Evolutionary conservation across 1,140 invertebrate species (phyloP), one percentile per base, ranked within the genome.

Genomic region (Homarus americanus): DNA sequence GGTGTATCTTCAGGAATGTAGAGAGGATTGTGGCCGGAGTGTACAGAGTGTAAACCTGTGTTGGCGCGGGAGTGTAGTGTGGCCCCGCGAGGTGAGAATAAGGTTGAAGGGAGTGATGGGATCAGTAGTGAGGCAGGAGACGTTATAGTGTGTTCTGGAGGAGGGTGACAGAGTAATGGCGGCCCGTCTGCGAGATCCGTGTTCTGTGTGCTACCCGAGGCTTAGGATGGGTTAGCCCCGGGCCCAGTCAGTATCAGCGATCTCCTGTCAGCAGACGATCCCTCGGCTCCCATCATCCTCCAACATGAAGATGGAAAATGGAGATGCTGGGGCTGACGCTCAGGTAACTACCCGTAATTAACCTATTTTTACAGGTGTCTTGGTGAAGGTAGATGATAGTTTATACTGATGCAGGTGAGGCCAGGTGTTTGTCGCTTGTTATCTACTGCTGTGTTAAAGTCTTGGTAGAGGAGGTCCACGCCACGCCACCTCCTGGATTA

Each of bases 221-320:
- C 87, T 90, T 41, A 90, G 87, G 80, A 90, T 90, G 87, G 87
- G 87, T 72, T 73, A 84, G 63, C 63, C 82, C 41, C 49, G 75
- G 73, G 36, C 85, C 15, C 28, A 63, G 73, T 75, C 58, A 36
- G 36, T 75, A 53, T 58, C 66, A n/a, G 80, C 40, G 24, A 15
- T 58, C 38, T 9, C 38, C 38, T 36, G 32, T 38, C 53, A 7
- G 9, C 12, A 20, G 2, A 38, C 41, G 15, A 28, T 72, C n/a
- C 87, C 84, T 69, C 82, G 79, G 79, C 87, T 90, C 87, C 87
- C 87, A 83, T 75, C 87, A 76, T 90, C 87, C 87, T 90, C 87
- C 66, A 90, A 10, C 49, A 90, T 90, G 87, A 90, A 90, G 87
- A 90, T 90, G 87, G 87, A 90, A 82, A 90, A 90, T 90, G 87